Evolutionary conservation across 2,888 invertebrate species (phyloP).

Genomic region (Nemurella pictetii): DNA sequence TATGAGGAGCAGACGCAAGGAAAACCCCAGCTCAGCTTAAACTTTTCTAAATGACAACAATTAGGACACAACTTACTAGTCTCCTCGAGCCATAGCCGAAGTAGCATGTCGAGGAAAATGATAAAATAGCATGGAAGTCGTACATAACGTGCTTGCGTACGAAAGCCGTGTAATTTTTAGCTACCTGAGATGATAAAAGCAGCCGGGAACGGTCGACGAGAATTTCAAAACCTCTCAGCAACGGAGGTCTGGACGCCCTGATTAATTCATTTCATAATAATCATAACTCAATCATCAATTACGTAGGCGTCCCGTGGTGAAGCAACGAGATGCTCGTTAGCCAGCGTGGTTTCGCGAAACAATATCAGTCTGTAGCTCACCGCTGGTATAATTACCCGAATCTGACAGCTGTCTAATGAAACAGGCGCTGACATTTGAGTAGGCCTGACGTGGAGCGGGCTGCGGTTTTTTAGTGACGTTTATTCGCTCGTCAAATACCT

Average conservation of each 20-base stretch:
- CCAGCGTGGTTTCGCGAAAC: background rate
- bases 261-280: background rate
- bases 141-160: background rate
- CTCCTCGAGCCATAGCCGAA: background rate
- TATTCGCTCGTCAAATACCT: background rate
- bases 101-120: background rate
- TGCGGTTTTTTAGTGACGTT: background rate
- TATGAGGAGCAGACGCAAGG: background rate
- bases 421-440: background rate
- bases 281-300: background rate
- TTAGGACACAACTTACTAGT: background rate
- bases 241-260: background rate
- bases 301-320: background rate
- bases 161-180: background rate
- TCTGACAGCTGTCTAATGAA: background rate
- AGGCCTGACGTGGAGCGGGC: background rate
- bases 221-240: background rate
- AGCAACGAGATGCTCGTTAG: background rate
- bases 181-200: background rate
- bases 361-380: background rate
- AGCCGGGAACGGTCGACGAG: background rate
- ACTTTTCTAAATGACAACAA: background rate
- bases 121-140: background rate
- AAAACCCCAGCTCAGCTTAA: background rate
- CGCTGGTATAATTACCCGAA: background rate